Percentiles rank a stretch among this genome's conserved stretches.
phyloP scores from a whole-genome alignment of 2,888 invertebrate species.

The Sericinus montela region DNA sequence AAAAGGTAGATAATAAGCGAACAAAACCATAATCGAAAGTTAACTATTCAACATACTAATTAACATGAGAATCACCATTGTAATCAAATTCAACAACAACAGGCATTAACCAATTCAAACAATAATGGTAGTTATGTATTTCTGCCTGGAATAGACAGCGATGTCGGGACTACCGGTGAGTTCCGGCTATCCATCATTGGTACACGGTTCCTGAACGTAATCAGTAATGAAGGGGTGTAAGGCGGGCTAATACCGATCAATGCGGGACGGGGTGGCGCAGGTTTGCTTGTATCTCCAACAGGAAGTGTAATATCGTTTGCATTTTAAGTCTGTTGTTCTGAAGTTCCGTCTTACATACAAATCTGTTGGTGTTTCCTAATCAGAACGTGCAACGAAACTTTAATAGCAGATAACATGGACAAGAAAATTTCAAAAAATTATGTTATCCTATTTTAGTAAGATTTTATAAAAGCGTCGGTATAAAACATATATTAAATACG shows the following conservation, averaged over 20 bases:
- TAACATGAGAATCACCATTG: background rate
- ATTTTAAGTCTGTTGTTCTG: slow-evolving; percentile 24
- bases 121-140: slow-evolving; percentile 6
- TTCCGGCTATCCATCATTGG: slow-evolving; percentile 64
- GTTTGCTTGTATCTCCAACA: slow-evolving; percentile 26
- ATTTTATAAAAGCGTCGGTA: too few relatives aligned
- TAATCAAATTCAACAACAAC: background rate
- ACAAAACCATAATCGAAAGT: too few relatives aligned
- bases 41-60: too few relatives aligned
- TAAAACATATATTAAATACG: too few relatives aligned
- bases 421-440: background rate
- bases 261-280: slow-evolving; percentile 25
- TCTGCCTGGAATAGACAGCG: slow-evolving; percentile 18
- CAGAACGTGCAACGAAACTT: slow-evolving; percentile 14
- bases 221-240: slow-evolving; percentile 33
- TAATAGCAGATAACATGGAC: slow-evolving; percentile 4
- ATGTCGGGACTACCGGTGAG: slow-evolving; percentile 26
- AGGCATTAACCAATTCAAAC: background rate
- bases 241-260: slow-evolving; percentile 29
- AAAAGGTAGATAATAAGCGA: too few relatives aligned
- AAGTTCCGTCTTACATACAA: slow-evolving; percentile 17
- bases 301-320: slow-evolving; percentile 24
- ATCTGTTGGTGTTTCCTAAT: slow-evolving; percentile 13
- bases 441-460: too few relatives aligned
- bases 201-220: slow-evolving; percentile 53